A percentile compares a stretch with the other conserved stretches of the same genome.
Evolutionary conservation across 2,797 vertebrate genomes (phyloP).

Genomic region (Anguilla pacifica): DNA sequence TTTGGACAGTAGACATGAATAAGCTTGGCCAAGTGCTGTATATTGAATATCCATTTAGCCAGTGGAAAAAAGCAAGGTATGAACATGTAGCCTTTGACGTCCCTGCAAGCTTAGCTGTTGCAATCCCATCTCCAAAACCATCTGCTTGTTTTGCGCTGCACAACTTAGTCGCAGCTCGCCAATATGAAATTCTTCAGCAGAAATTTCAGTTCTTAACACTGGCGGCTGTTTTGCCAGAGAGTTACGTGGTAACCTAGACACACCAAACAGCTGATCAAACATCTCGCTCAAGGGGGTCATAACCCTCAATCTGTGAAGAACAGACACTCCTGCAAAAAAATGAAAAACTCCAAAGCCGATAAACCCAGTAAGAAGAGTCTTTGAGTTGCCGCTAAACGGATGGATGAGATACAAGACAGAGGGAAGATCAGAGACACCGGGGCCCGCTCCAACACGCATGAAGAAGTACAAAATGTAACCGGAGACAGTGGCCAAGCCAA

Average conservation of each 20-base stretch:
- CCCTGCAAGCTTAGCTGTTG: background rate
- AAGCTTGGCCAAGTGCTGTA: background rate
- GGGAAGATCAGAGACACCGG: background rate
- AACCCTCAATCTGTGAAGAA: slow-evolving; percentile 15
- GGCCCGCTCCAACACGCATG: background rate
- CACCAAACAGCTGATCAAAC: slow-evolving; percentile 19
- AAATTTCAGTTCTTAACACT: slow-evolving; percentile 5
- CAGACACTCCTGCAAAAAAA: background rate
- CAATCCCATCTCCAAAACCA: background rate
- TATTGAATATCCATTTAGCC: background rate
- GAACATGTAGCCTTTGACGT: background rate
- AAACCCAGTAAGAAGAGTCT: slow-evolving; percentile 12
- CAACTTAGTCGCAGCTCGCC: background rate
- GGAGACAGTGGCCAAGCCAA: background rate
- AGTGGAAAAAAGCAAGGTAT: background rate
- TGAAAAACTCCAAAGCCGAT: slow-evolving; percentile 14
- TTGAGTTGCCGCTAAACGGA: slow-evolving; percentile 19
- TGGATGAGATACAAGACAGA: slow-evolving; percentile 8
- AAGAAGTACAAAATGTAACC: background rate
- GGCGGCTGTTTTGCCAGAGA: background rate
- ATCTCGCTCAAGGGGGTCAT: slow-evolving; percentile 11
- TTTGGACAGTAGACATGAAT: background rate
- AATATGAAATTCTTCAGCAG: background rate
- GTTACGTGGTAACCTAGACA: background rate
- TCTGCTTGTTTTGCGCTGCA: slow-evolving; percentile 13